phyloP scores from a whole-genome alignment of 2,888 invertebrate genomes.

The Neuroscelio doddi region DNA sequence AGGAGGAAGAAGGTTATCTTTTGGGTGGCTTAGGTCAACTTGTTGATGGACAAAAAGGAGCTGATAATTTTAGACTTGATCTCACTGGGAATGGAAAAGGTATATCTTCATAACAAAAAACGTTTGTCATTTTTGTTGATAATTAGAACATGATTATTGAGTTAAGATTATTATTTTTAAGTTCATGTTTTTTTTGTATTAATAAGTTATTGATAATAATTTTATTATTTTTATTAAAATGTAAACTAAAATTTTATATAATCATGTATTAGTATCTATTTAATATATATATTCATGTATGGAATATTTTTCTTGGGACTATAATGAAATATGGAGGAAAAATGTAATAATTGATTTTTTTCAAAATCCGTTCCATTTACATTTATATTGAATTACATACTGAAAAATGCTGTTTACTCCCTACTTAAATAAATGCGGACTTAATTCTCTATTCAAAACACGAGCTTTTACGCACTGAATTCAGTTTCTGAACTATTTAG shows the following conservation, averaged over 20 bases:
- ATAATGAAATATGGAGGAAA: too few species aligned
- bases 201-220: too few species aligned
- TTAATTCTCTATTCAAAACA: constrained; percentile 59
- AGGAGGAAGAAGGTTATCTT: constrained; percentile 77
- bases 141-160: too few species aligned
- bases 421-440: constrained; percentile 62
- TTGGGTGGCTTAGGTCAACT: constrained; percentile 85
- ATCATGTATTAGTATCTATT: too few species aligned
- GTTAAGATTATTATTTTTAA: too few species aligned
- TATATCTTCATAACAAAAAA: constrained; percentile 52
- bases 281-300: too few species aligned
- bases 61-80: constrained; percentile 82
- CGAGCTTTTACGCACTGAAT: constrained; percentile 42
- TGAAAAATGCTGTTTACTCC: constrained; percentile 55
- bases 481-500: constrained; percentile 42
- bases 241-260: too few species aligned
- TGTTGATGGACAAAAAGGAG: constrained; percentile 83
- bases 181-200: too few species aligned
- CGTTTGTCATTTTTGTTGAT: too few species aligned
- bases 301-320: too few species aligned
- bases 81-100: constrained; percentile 80
- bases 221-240: too few species aligned
- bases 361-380: constrained; percentile 70
- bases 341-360: constrained; percentile 28
- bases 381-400: constrained; percentile 68